Base-by-base conservation (phyloP, 2,797 vertebrate species). In the Morelia viridis region DNA sequence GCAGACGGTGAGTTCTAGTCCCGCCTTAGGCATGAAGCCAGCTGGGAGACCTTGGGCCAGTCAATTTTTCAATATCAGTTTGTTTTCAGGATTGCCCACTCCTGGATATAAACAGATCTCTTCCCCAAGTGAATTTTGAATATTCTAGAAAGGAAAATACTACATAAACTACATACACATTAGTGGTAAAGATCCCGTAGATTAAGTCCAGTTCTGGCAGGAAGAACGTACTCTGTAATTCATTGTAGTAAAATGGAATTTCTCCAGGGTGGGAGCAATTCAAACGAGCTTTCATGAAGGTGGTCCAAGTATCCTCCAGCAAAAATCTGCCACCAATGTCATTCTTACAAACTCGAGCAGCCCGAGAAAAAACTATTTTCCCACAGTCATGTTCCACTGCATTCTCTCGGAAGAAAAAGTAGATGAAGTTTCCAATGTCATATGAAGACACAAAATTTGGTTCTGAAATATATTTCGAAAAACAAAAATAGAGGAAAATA, bases 391-490 rank as follows among this genome's bases (percentile, higher is more conserved):
- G 99, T 95, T 99, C 99, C 95, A 99, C 98, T 0, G 99, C 99
- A 0, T 99, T 99, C 96, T 99, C 99, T 58, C 99, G 98, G 96
- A 99, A 99, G 96, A 99, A 99, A 97, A 99, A 99, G 96, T 99
- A 99, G 76, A 98, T 99, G 95, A 99, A 99, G 94, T 99, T 99
- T 83, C 98, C 98, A 4, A 99, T 99, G 93, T 99, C 99, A 0
- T 99, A 99, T 50, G 99, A 99, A 1, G 99, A 99, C 91, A 99
- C 99, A 19, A 99, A 99, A 98, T 99, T 99, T 13, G 99, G 99
- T 91, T 99, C 99, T 99, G 97, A 31, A 97, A 96, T 58, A 64
- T 61, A 87, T n/a, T 76, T 90, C 2, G 87, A 0, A 26, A 61
- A 88, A 91, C 46, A 13, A 50, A 31, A 89, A 56, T 58, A 94